A percentile compares a stretch with the other conserved stretches of the same genome.
Conservation (phyloP, 2,888 invertebrate genomes). For the Lithophane leautieri region DNA sequence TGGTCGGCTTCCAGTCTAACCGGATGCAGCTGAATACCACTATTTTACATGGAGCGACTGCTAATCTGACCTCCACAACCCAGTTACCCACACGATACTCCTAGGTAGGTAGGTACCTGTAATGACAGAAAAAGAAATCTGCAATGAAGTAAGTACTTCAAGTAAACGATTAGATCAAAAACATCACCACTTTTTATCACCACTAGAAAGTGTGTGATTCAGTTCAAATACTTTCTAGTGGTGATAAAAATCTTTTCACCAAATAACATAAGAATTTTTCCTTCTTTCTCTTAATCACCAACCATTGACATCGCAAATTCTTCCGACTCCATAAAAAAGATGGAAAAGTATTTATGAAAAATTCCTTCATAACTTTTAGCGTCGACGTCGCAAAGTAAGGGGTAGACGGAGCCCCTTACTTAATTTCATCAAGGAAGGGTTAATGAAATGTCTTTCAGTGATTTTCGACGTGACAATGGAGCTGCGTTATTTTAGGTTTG, state of each 20-base stretch:
- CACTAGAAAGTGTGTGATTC: not conserved
- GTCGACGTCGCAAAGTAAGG: conserved; percentile 42
- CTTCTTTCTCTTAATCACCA: conserved; percentile 26
- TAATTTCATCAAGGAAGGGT: conserved; percentile 68
- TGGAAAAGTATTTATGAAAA: conserved; percentile 60
- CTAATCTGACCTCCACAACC: not conserved
- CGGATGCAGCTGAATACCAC: not conserved
- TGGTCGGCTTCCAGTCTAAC: too few species aligned
- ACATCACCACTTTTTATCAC: not conserved
- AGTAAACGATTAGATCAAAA: not conserved
- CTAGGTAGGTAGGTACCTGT: not conserved
- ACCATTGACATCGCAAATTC: conserved; percentile 36
- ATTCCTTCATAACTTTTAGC: conserved; percentile 60
- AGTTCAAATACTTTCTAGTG: too few species aligned
- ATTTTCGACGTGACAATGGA: conserved; percentile 61
- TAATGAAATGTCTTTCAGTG: conserved; percentile 68
- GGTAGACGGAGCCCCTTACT: conserved; percentile 51
- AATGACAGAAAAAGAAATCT: not conserved
- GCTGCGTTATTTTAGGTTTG: conserved; percentile 55
- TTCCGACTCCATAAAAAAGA: conserved; percentile 37
- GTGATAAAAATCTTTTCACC: too few species aligned
- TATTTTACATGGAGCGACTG: not conserved
- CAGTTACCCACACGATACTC: not conserved
- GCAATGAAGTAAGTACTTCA: not conserved
- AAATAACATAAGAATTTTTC: not conserved